These are phyloP conservation scores for Synanthedon myopaeformis DNA, from an alignment of 2,888 invertebrate species.

Conservation along the genomic window DNA sequence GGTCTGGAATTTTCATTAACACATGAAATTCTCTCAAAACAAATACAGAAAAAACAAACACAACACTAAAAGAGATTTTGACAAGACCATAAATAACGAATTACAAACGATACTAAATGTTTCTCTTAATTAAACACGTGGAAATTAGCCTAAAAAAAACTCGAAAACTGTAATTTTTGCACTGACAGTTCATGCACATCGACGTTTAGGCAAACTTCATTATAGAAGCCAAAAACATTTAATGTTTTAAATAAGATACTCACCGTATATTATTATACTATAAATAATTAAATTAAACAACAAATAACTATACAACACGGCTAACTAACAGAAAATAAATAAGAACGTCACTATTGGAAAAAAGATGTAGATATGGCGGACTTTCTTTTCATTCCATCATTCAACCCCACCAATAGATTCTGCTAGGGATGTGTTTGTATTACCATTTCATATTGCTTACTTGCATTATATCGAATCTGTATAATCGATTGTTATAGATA, in stretches of 20 bases:
- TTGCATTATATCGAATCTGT: no score
- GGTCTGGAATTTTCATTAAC: conserved; percentile 11
- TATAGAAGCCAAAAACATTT: conserved; percentile 31
- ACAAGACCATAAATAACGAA: not conserved
- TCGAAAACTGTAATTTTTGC: conserved; percentile 43
- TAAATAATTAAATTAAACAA: conserved; percentile 60
- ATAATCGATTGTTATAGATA: no score
- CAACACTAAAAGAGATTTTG: not conserved
- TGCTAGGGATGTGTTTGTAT: no score
- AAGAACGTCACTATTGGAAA: conserved; percentile 60
- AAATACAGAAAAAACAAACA: no score
- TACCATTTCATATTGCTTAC: no score
- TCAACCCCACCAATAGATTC: conserved; percentile 20
- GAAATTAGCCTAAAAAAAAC: conserved; percentile 20
- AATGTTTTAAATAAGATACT: conserved; percentile 30
- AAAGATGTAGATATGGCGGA: conserved; percentile 58
- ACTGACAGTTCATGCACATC: conserved; percentile 57
- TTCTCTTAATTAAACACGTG: conserved; percentile 16
- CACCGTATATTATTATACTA: conserved; percentile 51
- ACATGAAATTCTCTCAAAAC: conserved; percentile 9
- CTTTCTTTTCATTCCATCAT: conserved; percentile 45
- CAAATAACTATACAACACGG: conserved; percentile 52
- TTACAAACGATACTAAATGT: not conserved
- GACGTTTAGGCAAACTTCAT: conserved; percentile 42
- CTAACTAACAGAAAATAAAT: conserved; percentile 58